phyloP scores from a whole-genome alignment of 2,797 vertebrate species.

The Girardinus metallicus region DNA sequence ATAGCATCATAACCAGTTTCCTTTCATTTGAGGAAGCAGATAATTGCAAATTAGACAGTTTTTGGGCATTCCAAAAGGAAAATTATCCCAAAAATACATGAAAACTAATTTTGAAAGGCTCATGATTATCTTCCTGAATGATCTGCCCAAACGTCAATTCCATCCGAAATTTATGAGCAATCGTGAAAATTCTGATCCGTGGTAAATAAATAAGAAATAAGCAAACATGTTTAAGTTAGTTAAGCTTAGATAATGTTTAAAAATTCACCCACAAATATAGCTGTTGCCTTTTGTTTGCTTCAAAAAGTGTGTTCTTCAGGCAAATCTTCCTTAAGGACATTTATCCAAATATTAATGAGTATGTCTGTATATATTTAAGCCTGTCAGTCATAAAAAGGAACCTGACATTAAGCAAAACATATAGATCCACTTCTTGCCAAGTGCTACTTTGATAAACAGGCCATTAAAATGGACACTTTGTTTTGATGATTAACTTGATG shows the following conservation, averaged over 20 bases:
- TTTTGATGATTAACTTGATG: slow-evolving; percentile 8
- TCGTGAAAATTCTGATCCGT: neutral
- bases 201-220: neutral
- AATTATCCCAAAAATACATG: neutral
- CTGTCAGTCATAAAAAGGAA: neutral
- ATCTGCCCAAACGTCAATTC: neutral
- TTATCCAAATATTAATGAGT: neutral
- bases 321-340: neutral
- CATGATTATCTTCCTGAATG: neutral
- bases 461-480: neutral
- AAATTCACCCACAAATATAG: neutral
- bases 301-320: neutral
- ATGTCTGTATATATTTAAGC: neutral
- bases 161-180: neutral
- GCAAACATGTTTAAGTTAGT: neutral
- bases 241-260: neutral
- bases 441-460: neutral
- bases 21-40: too few species aligned
- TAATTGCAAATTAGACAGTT: neutral
- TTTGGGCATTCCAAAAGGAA: neutral
- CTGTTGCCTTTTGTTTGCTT: neutral
- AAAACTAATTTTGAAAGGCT: neutral
- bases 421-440: neutral
- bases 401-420: neutral
- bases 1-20: too few species aligned